Base-by-base conservation (phyloP, 2,888 invertebrate genomes). In the Scaptomyza parva region DNA sequence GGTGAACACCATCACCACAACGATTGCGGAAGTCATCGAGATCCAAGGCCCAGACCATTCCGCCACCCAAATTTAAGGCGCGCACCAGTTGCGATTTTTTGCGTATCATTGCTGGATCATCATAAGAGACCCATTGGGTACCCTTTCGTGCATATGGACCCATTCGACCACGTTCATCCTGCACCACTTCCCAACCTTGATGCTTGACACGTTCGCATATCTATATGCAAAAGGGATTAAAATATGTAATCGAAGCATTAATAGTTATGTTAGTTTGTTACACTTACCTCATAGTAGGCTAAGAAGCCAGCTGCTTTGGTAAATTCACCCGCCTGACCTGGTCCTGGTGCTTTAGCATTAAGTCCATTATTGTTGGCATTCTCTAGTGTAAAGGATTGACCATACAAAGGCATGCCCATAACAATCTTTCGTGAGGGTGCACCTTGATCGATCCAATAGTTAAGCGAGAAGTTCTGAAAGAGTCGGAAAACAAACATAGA, bases 11-110 rank as follows among this genome's bases (percentile, higher is more conserved):
- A 89, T 95, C 94, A 1, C 95, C 96, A 89, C 97, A 97, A 67
- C 94, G 93, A 88, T 95, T 95, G 70, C 93, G 94, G 89, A 97
- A 97, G 91, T 97, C 97, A 79, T 97, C 97, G 76, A 97, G 93
- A 92, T 97, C 97, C 33, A 97, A 92, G 0, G 97, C 97, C 97
- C 97, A 97, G 41, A 97, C 94, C 97, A 97, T 97, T 17, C 96
- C 97, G 61, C 97, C 97, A 12, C 95, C 97, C 17, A 98, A 93
- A 68, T 95, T 94, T 91, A 96, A 93, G 12, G 95, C 93, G 67
- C 96, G 94, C 33, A 97, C 94, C 83, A 95, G 95, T 81, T 96
- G 94, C 0, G 96, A 95, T 92, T 98, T 98, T 71, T 93, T 93
- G 67, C 94, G 93, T 41, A 98, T 95, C 92, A 95, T 97, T 30